Conservation (phyloP, 2,113 vertebrate genomes). For the Phaetusa simplex region DNA sequence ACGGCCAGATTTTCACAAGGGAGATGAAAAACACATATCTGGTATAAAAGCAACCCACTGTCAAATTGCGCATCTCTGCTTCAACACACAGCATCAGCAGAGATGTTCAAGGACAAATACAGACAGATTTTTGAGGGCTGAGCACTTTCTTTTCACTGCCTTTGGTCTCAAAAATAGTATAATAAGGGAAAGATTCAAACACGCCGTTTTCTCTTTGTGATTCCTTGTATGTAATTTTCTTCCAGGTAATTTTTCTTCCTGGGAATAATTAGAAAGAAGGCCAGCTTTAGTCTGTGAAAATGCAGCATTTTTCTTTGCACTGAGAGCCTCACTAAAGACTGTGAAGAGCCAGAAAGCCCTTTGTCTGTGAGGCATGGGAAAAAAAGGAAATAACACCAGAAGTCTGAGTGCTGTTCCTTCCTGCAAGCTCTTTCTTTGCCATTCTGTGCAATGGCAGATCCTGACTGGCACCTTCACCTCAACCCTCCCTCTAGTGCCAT, state of each 20-base stretch:
- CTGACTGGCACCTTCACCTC: neutral
- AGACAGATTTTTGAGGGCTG: neutral
- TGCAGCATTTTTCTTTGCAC: neutral
- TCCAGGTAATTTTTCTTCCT: neutral
- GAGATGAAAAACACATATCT: neutral
- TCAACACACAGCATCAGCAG: neutral
- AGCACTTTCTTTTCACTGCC: neutral
- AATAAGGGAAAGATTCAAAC: neutral
- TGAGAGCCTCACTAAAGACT: neutral
- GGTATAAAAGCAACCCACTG: neutral
- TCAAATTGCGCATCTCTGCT: neutral
- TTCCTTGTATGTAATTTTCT: neutral
- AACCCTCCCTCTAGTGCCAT: neutral
- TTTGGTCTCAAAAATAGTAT: neutral
- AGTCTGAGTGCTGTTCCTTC: neutral
- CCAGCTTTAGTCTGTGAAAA: neutral
- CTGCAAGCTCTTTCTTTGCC: neutral
- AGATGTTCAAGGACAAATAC: neutral
- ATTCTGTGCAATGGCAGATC: neutral
- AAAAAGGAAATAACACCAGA: conserved; percentile 5
- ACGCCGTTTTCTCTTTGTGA: neutral
- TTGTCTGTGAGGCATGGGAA: neutral
- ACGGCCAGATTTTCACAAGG: neutral
- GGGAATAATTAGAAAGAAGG: neutral
- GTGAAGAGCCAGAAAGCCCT: neutral